Evolutionary conservation across 1,140 invertebrate genomes (phyloP), one percentile per base, ranked within the genome.

Genomic region (Hyphantria cunea): DNA sequence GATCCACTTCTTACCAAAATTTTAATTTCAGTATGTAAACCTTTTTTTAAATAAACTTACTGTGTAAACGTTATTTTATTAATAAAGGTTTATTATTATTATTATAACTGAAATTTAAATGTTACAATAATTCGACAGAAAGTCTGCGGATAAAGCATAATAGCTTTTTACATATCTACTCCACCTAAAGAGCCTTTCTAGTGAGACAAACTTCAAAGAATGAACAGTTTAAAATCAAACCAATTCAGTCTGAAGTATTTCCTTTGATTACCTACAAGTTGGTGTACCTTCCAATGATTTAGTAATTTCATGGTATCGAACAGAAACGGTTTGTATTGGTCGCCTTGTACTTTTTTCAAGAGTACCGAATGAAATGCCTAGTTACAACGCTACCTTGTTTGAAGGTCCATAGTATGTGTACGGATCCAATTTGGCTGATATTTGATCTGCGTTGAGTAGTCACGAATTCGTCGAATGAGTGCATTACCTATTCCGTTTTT

Each of bases 401-500:
- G 31, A 25, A 31, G 48, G 41, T 39, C 47, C 53, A 14, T 6
- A 33, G 37, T 25, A 44, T 58, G 59, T 53, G 34, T 49, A 65
- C 55, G 13, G 50, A 66, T 65, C 59, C 68, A 66, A 74, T 67
- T 70, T 59, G 44, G 47, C 39, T 68, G 50, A 70, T 73, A 70
- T 75, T 75, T 72, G 67, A 69, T 72, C 52, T 66, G 52, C 59
- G 70, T 66, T 67, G 66, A 63, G 51, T 58, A 71, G 68, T 69
- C 65, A 67, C 66, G 55, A 55, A 51, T 62, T 64, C 65, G 53
- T 3, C 44, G 54, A 66, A 68, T 39, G 52, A 55, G 47, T 58
- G 66, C 63, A 76, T 76, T 67, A 72, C 47, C 41, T 59, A 72
- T 76, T 76, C 70, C 41, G 73, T 70, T 76, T 68, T 54, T 44